phyloP scores from a whole-genome alignment of 2,888 invertebrate genomes.

The Caenorhabditis uteleia region DNA sequence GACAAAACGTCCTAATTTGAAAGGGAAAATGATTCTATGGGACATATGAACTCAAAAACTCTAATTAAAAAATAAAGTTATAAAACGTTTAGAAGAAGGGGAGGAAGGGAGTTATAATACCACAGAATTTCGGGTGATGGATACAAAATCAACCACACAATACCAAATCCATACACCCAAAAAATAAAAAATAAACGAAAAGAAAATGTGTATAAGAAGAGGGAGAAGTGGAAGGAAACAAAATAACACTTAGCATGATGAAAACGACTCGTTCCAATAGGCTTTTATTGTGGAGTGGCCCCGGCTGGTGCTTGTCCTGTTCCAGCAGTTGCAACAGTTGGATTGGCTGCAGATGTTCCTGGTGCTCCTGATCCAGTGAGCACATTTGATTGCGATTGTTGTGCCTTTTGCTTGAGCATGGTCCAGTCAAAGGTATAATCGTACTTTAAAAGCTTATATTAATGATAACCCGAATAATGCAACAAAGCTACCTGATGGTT shows the following conservation, averaged over 20 bases:
- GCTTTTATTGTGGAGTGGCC: constrained; percentile 24
- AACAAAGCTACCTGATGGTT: constrained; percentile 80
- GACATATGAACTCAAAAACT: no score
- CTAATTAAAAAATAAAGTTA: no score
- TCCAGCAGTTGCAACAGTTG: background rate
- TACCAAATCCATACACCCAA: constrained; percentile 1
- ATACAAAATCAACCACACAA: background rate
- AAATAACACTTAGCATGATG: background rate
- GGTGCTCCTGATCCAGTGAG: background rate
- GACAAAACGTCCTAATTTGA: no score
- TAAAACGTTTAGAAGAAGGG: no score
- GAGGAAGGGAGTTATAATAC: no score
- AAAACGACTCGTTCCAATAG: background rate
- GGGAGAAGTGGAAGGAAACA: background rate
- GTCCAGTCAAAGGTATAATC: constrained; percentile 89
- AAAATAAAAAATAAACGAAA: background rate
- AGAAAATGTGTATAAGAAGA: background rate
- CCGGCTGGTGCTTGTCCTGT: constrained; percentile 17
- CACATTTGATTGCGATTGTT: constrained; percentile 27
- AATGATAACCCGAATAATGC: background rate
- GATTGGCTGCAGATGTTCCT: background rate
- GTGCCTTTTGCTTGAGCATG: constrained; percentile 90
- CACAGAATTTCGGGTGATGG: no score
- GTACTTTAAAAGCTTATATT: no score
- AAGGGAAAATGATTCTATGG: no score